Base-by-base conservation (phyloP, 2,888 invertebrate genomes). In the Halocaridina rubra region DNA sequence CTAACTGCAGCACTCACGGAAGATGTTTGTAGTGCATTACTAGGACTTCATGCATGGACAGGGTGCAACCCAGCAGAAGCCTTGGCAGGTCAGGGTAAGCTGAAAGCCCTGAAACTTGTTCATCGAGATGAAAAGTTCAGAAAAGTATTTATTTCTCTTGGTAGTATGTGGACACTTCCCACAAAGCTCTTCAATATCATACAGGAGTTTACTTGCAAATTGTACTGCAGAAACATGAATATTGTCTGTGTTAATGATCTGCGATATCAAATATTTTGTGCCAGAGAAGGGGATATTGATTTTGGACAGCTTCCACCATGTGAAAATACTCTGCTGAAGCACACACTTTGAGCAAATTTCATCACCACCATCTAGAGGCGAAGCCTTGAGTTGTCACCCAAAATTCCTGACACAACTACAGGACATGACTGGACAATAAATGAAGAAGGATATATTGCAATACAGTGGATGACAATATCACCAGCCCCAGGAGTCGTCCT, bases 1-100 rank as follows among this genome's bases (percentile, higher is more conserved):
- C 24, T 75, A 8, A 24, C 74, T 22, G 46, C 74, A 8, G 46
- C 24, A 13, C 24, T 75, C 24, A 24, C 46, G 16, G 24, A 46
- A 27, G 74, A 53, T 75, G 53, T 75, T 2, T 75, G 74, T 53
- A 53, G 39, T 46, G 19, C 74, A 16, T 46, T 75, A 22, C 3
- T 75, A 19, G 74, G 74, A 19, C 22, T 75, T 13, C 53, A 75
- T 75, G 74, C 74, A 24, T 75, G 24, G 27, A 53, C 74, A 24
- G 74, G 74, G 22, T 75, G 74, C 53, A 53, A 75, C 24, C 27
- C 46, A 19, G 27, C 53, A 22, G 53, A 53, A 24, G n/a, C 74
- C 46, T 75, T 75, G 39, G 19, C 53, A 53, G 74, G 74, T 13
- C 74, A 27, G 74, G 74, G 74, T 7, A 75, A 75, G 24, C 16